Conservation (phyloP, 2,797 vertebrate species). For the Gymnocypris eckloni region DNA sequence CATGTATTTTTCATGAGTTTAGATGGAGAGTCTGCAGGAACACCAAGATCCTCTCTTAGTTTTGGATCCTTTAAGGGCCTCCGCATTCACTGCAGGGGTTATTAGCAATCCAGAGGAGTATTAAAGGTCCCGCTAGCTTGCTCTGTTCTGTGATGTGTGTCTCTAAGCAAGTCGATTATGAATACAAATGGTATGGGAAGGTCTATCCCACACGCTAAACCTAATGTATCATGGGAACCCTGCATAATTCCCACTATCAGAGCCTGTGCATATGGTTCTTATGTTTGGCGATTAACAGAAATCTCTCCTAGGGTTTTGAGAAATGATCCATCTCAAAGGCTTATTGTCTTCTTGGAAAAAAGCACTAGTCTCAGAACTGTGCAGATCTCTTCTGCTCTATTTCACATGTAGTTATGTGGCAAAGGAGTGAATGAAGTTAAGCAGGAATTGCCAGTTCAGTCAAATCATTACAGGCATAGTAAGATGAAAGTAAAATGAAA, state of each 20-base stretch:
- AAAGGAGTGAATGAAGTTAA: neutral
- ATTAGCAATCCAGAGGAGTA: constrained; percentile 65
- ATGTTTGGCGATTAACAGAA: constrained; percentile 30
- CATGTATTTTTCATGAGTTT: constrained; percentile 71
- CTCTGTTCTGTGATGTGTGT: constrained; percentile 60
- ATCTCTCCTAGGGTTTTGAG: constrained; percentile 31
- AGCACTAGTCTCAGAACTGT: neutral
- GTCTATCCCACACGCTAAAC: constrained; percentile 49
- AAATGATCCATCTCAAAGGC: constrained; percentile 2
- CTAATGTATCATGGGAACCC: constrained; percentile 12
- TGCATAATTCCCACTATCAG: constrained; percentile 50
- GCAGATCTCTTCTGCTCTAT: neutral
- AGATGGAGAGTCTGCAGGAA: constrained; percentile 34
- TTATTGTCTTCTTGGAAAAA: constrained; percentile 38
- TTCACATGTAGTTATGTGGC: neutral
- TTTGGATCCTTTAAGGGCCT: constrained; percentile 58
- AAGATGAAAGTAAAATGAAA: neutral
- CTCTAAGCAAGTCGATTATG: constrained; percentile 30
- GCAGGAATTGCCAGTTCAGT: constrained; percentile 4
- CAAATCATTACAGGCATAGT: neutral
- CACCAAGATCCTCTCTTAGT: constrained; percentile 68
- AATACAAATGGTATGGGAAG: constrained; percentile 49
- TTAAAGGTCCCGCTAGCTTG: constrained; percentile 41
- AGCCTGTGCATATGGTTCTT: constrained; percentile 59
- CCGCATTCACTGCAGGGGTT: constrained; percentile 55